phyloP scores from a whole-genome alignment of 2,113 vertebrate species.

The Paradoxurus hermaphroditus region DNA sequence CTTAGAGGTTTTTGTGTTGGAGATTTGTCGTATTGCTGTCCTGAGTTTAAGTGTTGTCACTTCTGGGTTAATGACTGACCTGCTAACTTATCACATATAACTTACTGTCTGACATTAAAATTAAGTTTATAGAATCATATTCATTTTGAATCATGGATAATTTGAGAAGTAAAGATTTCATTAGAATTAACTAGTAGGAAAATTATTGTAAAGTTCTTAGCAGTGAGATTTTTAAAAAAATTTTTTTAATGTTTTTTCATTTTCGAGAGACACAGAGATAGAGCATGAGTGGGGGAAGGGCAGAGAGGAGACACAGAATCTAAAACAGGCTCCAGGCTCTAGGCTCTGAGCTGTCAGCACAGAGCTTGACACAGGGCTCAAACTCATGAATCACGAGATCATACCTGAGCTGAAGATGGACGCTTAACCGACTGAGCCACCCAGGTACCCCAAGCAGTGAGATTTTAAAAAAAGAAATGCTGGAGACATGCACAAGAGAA shows the following conservation, averaged over 20 bases:
- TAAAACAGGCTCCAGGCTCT: no score
- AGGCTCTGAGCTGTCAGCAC: no score
- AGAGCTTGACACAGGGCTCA: no score
- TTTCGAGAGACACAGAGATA: no score
- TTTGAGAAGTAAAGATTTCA: background rate
- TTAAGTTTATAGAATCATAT: conserved; percentile 12
- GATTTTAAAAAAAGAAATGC: background rate
- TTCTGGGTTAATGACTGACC: conserved; percentile 20
- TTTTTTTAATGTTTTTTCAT: no score
- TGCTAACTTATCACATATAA: background rate
- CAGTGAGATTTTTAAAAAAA: background rate
- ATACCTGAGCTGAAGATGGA: no score
- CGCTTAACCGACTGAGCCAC: no score
- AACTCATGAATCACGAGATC: no score
- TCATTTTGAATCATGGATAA: conserved; percentile 14
- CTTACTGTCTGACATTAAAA: conserved; percentile 44
- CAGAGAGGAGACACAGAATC: no score
- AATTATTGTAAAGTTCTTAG: background rate
- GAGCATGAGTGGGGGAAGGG: no score
- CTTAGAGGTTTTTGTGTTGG: background rate
- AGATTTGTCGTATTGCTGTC: background rate
- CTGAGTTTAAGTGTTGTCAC: background rate
- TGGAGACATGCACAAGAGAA: background rate
- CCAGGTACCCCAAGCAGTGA: no score
- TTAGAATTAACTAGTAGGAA: conserved; percentile 49